Evolutionary conservation across 2,113 vertebrate species (phyloP).

Genomic region (Malaclemys terrapin): DNA sequence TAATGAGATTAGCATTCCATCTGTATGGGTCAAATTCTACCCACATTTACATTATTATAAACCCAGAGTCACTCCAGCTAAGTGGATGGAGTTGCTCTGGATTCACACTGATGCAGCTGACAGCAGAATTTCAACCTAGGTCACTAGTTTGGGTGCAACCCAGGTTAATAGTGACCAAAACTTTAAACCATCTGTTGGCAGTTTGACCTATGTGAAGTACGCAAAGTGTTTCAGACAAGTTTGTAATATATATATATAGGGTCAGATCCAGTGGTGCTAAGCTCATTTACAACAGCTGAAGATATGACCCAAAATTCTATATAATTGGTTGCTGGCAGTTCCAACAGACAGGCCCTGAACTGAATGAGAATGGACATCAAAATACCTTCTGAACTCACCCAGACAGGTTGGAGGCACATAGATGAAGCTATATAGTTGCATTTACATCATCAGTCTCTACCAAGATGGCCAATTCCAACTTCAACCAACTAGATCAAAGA

Average conservation of each 20-base stretch:
- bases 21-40: neutral
- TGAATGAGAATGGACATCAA: neutral
- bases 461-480: neutral
- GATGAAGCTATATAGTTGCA: neutral
- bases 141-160: neutral
- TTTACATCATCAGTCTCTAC: neutral
- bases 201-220: accelerated
- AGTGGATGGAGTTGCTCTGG: neutral
- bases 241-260: neutral
- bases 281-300: neutral
- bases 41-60: neutral
- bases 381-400: neutral
- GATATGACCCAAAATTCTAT: neutral
- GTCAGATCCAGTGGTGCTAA: neutral
- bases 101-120: neutral
- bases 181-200: neutral
- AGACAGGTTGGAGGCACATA: neutral
- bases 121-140: neutral
- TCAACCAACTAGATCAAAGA: neutral
- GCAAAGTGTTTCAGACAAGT: neutral
- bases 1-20: neutral
- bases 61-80: neutral
- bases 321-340: neutral
- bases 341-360: neutral
- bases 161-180: accelerated